Conservation (phyloP, 1,140 invertebrate species). For the Potamilus streckersoni region DNA sequence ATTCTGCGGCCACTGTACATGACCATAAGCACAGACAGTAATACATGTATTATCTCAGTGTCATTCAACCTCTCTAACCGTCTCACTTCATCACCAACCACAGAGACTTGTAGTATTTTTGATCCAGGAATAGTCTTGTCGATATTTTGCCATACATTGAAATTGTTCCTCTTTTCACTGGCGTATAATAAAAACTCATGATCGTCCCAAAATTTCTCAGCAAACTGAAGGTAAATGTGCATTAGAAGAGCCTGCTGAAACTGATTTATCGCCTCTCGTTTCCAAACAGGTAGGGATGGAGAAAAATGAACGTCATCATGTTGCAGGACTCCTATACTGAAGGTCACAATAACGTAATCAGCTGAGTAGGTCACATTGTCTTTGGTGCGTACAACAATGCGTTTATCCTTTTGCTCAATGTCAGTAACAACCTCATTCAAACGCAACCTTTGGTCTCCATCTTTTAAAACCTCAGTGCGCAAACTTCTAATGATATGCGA, state of each 20-base stretch:
- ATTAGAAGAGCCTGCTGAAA: conserved; percentile 7
- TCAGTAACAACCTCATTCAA: conserved; percentile 12
- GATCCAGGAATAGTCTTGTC: conserved; percentile 14
- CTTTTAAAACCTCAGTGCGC: not conserved
- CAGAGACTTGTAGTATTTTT: conserved; percentile 26
- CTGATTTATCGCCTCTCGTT: conserved; percentile 22
- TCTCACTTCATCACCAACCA: conserved; percentile 10
- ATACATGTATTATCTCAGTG: conserved; percentile 1
- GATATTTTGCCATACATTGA: conserved; percentile 22
- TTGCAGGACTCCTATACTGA: conserved; percentile 28
- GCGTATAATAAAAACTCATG: conserved; percentile 15
- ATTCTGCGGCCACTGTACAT: conserved; percentile 9
- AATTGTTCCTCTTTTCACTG: conserved; percentile 9
- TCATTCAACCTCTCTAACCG: conserved; percentile 10
- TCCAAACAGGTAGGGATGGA: conserved; percentile 8
- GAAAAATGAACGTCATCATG: conserved; percentile 9
- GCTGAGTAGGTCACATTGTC: conserved; percentile 5
- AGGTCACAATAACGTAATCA: conserved; percentile 22
- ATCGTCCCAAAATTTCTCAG: conserved; percentile 21
- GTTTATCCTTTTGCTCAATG: not conserved
- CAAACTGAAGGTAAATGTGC: conserved; percentile 26
- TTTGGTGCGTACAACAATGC: conserved; percentile 7
- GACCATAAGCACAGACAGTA: not conserved
- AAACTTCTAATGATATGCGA: conserved; percentile 7
- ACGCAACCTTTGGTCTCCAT: conserved; percentile 1